These are phyloP conservation scores for Myrmecobius fasciatus DNA, from an alignment of 2,113 vertebrate species.

Conservation along the genomic window DNA sequence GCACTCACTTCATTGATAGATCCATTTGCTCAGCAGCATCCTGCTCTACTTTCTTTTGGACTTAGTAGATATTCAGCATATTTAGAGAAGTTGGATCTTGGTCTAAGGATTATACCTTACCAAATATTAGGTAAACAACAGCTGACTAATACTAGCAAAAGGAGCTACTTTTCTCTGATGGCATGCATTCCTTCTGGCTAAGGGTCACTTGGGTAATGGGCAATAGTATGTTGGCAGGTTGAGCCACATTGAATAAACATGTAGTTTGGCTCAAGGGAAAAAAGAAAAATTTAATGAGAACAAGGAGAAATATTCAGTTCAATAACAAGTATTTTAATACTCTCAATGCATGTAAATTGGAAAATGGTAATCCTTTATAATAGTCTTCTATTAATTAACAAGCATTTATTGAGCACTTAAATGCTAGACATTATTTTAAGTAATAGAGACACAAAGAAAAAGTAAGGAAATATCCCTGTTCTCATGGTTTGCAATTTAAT, in stretches of 20 bases:
- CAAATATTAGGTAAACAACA: not conserved
- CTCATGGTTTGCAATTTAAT: not conserved
- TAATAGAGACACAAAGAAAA: not conserved
- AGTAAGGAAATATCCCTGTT: not conserved
- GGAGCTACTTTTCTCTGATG: not conserved
- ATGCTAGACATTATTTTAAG: not conserved
- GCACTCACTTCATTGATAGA: not conserved
- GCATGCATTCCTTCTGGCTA: not conserved
- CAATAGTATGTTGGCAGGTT: not conserved
- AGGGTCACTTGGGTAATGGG: not conserved
- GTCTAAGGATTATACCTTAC: not conserved
- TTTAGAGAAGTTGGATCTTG: conserved; percentile 25
- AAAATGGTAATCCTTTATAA: not conserved
- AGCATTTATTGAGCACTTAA: not conserved
- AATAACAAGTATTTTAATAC: not conserved
- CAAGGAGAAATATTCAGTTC: not conserved
- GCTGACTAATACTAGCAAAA: not conserved
- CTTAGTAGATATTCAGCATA: conserved; percentile 38
- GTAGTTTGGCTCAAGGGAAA: not conserved
- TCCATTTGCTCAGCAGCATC: not conserved
- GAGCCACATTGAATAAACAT: not conserved
- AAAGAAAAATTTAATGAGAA: not conserved
- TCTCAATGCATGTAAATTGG: not conserved
- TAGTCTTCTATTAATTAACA: not conserved
- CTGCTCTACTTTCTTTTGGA: not conserved